Base-by-base conservation (phyloP, 2,888 invertebrate species). In the Apoderus coryli region DNA sequence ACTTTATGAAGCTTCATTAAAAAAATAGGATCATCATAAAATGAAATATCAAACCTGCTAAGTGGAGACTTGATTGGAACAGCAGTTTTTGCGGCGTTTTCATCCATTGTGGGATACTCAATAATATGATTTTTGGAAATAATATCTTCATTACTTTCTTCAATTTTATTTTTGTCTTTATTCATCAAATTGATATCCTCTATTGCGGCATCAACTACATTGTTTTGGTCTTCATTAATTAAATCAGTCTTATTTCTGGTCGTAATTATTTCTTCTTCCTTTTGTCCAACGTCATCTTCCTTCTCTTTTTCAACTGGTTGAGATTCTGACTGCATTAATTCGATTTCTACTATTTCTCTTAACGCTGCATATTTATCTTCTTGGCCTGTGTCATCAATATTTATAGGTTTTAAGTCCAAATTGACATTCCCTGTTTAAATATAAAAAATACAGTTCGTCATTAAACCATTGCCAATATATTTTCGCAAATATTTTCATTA, bases 341-440 rank as follows among this genome's bases (percentile, higher is more conserved):
- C 37, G 60, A 63, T 45, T 47, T 75, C 72, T 0, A 71, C 74
- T 19, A 79, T 79, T 48, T 84, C 84, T 1, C 85, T 63, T 28
- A 86, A 55, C 0, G 85, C 85, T 1, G 85, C 85, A 50, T 86
- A 86, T 55, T 39, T 38, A 29, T 37, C 40, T 10, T 35, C 37
- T 5, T 7, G 4, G 16, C 22, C 15, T 7, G 19, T 13, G 12
- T 11, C 10, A 16, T 33, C 35, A 24, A 37, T 29, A 25, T 34
- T 26, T 23, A 40, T 30, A 7, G 40, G 36, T 11, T 37, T 41
- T 11, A 39, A 36, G 13, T 46, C 43, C 22, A 44, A 38, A 23
- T 42, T 41, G 13, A 42, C 31, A 10, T 44, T 43, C 30, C 33
- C 40, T n/a, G n/a, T n/a, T n/a, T n/a, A n/a, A n/a, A n/a, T n/a